Percentiles rank a stretch among this genome's conserved stretches.
phyloP scores from a whole-genome alignment of 2,888 invertebrate genomes.

The Hyalella azteca region DNA sequence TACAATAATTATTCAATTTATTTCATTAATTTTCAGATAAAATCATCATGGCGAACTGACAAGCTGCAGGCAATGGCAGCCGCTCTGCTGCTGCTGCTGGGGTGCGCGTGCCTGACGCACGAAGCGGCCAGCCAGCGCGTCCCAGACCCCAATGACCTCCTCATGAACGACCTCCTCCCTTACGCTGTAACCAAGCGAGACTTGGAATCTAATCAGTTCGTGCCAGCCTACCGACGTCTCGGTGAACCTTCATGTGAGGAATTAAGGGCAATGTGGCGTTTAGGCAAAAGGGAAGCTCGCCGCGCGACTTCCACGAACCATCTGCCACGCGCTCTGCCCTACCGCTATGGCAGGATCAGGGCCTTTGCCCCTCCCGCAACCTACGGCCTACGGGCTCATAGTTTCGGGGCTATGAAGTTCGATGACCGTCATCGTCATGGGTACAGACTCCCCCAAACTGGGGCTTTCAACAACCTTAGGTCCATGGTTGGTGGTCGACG shows the following conservation, averaged over 20 bases:
- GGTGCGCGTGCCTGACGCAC: not conserved
- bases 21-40: not conserved
- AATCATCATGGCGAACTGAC: constrained; percentile 26
- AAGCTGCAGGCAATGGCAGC: not conserved
- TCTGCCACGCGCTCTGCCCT: constrained; percentile 70
- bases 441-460: constrained; percentile 22
- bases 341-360: constrained; percentile 46
- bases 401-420: constrained; percentile 33
- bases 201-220: constrained; percentile 55
- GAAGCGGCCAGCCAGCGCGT: not conserved
- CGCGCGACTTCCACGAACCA: constrained; percentile 87
- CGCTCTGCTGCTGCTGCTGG: constrained; percentile 14
- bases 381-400: constrained; percentile 15
- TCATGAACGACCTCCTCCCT: constrained; percentile 1
- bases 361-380: constrained; percentile 39
- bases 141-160: not conserved
- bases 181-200: constrained; percentile 41
- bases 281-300: constrained; percentile 85
- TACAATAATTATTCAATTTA: not conserved
- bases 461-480: constrained; percentile 45
- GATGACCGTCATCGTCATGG: constrained; percentile 8
- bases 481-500: constrained; percentile 42
- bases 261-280: constrained; percentile 88
- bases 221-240: constrained; percentile 50
- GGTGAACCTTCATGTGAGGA: constrained; percentile 85